A percentile compares a stretch with the other conserved stretches of the same genome.
These are phyloP conservation scores for Drepanosiphum platanoidis DNA, from an alignment of 2,888 invertebrate genomes.

Conservation along the genomic window DNA sequence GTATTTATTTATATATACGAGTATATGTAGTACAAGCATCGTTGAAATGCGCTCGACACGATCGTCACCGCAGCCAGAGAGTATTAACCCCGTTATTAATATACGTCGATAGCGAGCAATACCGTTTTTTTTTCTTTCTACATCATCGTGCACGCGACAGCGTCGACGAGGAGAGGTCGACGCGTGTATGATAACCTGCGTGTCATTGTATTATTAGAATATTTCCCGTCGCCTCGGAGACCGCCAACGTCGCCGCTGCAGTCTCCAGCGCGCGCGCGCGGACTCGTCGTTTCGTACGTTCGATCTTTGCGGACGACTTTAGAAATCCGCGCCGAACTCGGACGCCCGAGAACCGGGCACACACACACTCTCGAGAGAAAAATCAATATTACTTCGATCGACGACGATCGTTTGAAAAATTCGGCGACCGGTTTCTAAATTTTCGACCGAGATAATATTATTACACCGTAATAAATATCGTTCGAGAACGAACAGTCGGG, in stretches of 20 bases:
- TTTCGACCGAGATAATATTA: too few species aligned
- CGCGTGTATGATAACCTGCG: slow-evolving; percentile 22
- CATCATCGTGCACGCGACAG: slow-evolving; percentile 10
- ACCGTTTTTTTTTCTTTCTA: slow-evolving; percentile 29
- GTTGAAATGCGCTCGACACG: slow-evolving; percentile 15
- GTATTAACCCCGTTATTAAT: slow-evolving; percentile 42
- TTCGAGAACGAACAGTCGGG: too few species aligned
- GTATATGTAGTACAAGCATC: neutral
- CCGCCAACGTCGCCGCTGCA: neutral
- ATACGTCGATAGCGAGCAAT: neutral
- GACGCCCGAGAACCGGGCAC: too few species aligned
- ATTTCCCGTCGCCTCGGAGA: neutral
- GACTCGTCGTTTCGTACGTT: neutral
- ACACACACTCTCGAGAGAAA: too few species aligned
- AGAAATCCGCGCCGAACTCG: too few species aligned
- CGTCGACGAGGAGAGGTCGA: slow-evolving; percentile 7
- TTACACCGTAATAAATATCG: too few species aligned
- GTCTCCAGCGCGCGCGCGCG: neutral
- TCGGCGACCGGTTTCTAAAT: too few species aligned
- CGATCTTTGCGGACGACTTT: neutral
- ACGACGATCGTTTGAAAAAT: too few species aligned
- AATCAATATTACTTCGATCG: too few species aligned
- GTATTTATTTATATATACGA: neutral
- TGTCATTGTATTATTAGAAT: neutral
- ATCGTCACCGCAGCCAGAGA: slow-evolving; percentile 5